phyloP scores from a whole-genome alignment of 2,797 vertebrate genomes.

The Chrysocyon brachyurus region DNA sequence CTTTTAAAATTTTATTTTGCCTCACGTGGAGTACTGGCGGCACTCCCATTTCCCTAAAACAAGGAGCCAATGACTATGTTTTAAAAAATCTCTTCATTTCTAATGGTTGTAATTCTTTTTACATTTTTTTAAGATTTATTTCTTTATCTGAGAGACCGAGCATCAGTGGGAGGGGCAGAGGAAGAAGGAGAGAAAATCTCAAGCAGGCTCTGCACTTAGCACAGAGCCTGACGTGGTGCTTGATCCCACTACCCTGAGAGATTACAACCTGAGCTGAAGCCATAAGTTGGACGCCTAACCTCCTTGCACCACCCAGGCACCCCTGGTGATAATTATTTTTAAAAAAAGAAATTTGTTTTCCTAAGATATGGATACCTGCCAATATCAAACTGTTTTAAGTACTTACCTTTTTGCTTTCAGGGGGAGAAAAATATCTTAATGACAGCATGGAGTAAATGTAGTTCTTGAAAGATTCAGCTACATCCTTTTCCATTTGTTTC shows the following conservation, averaged over 20 bases:
- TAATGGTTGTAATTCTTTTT: background rate
- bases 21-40: background rate
- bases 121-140: background rate
- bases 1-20: background rate
- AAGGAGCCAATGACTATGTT: background rate
- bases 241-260: background rate
- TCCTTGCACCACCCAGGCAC: background rate
- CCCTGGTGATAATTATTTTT: background rate
- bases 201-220: background rate
- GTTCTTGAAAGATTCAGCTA: conserved; percentile 26
- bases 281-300: background rate
- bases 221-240: background rate
- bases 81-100: background rate
- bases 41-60: background rate
- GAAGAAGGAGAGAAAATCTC: background rate
- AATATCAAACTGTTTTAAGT: background rate
- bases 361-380: background rate
- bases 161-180: background rate
- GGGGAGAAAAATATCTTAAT: background rate
- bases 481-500: background rate
- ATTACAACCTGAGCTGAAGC: background rate
- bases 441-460: conserved; percentile 33
- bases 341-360: conserved; percentile 35
- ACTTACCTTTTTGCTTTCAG: conserved; percentile 1
- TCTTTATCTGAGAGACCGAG: background rate